Conservation (phyloP, 2,113 vertebrate genomes). For the Myotis davidii region DNA sequence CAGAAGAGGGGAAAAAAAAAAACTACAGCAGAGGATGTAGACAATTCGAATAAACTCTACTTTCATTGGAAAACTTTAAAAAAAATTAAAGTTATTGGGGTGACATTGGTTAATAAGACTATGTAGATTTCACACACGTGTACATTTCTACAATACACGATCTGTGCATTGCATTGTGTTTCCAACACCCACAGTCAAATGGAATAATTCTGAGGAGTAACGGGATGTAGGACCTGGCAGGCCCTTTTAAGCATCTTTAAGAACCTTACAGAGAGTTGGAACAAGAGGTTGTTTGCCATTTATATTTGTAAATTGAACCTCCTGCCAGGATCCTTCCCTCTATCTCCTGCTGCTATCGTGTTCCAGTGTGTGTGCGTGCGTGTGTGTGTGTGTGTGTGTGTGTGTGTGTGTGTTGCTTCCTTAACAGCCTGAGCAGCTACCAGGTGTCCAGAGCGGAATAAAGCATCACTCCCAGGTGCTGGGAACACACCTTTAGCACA, state of each 20-base stretch:
- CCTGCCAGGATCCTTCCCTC: background rate
- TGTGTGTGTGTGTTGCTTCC: slow-evolving; percentile 15
- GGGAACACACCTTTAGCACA: background rate
- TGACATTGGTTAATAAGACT: background rate
- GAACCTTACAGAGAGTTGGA: background rate
- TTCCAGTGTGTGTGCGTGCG: background rate
- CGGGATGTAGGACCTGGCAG: background rate
- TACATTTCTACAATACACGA: background rate
- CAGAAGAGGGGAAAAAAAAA: background rate
- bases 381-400: background rate
- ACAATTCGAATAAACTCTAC: background rate
- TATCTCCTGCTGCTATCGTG: background rate
- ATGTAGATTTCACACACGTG: background rate
- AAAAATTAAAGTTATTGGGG: background rate
- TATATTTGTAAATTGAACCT: background rate
- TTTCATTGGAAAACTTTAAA: background rate
- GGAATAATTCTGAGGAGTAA: background rate
- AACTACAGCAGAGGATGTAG: background rate
- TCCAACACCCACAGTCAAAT: background rate
- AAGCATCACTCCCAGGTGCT: background rate
- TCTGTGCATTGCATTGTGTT: background rate
- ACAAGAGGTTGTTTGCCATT: background rate
- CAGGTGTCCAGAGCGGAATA: slow-evolving; percentile 53
- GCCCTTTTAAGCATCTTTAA: background rate
- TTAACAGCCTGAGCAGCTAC: slow-evolving; percentile 48